Evolutionary conservation across 2,113 vertebrate species (phyloP).

Genomic region (Leucosticte australis): DNA sequence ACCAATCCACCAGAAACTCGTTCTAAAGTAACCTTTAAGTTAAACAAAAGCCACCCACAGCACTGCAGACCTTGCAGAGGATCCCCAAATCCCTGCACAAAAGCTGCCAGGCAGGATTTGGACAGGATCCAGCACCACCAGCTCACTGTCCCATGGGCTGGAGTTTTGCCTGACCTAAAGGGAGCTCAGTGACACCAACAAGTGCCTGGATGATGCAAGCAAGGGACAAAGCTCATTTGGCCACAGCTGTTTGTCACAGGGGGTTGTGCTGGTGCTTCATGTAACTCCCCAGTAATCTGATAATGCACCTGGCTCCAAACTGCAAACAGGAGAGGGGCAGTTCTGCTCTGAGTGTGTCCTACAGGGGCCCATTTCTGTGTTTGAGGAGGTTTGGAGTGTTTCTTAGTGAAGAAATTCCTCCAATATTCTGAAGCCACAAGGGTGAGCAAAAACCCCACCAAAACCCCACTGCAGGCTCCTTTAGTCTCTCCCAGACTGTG

Average conservation of each 20-base stretch:
- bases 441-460: background rate
- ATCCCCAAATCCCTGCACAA: background rate
- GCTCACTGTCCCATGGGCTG: accelerated
- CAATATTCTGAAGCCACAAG: background rate
- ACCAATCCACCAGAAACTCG: background rate
- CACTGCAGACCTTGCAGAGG: background rate
- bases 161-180: background rate
- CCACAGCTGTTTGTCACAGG: background rate
- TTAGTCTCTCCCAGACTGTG: background rate
- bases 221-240: background rate
- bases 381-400: background rate
- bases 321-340: background rate
- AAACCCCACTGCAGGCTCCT: background rate
- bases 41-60: background rate
- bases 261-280: background rate
- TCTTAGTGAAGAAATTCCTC: background rate
- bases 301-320: background rate
- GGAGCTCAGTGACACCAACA: background rate
- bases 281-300: background rate
- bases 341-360: accelerated
- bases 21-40: background rate
- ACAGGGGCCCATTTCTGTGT: background rate
- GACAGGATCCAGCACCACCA: background rate
- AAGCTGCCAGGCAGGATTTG: background rate
- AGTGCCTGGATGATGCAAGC: background rate